Conservation (phyloP, 2,113 vertebrate genomes). For the Pelecanus crispus region DNA sequence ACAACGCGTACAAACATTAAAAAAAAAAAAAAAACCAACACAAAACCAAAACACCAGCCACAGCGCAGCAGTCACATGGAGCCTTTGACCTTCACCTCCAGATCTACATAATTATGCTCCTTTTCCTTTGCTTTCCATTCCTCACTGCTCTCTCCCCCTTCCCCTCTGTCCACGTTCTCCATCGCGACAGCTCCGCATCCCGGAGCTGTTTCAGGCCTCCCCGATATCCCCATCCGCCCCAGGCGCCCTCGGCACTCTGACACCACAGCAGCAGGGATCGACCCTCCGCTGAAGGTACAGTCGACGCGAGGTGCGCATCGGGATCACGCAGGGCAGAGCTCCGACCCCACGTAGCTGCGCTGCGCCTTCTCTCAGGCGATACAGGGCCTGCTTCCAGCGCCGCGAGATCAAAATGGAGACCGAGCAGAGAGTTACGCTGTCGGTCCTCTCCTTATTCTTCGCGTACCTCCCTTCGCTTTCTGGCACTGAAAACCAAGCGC, state of each 20-base stretch:
- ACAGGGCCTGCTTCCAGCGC: neutral
- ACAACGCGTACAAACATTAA: neutral
- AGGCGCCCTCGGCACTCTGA: accelerated
- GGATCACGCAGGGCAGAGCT: neutral
- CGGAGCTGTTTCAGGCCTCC: neutral
- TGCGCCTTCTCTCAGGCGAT: neutral
- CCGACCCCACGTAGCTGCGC: neutral
- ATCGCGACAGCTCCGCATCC: neutral
- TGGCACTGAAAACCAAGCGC: neutral
- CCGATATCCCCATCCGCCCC: accelerated
- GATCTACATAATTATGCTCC: neutral
- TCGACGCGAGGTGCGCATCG: accelerated
- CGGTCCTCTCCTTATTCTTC: neutral
- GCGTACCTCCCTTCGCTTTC: neutral
- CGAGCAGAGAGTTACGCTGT: neutral
- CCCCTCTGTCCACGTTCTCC: neutral
- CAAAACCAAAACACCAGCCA: neutral
- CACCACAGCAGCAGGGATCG: neutral
- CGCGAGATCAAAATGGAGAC: neutral
- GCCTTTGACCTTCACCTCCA: conserved; percentile 34
- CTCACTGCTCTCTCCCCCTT: neutral
- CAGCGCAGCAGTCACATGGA: neutral
- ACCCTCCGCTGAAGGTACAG: neutral
- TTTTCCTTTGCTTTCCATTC: neutral
- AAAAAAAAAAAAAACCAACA: neutral